Percentiles rank a stretch among this genome's conserved stretches.
Conservation (phyloP, 2,113 vertebrate species). For the Proterorhinus semilunaris region DNA sequence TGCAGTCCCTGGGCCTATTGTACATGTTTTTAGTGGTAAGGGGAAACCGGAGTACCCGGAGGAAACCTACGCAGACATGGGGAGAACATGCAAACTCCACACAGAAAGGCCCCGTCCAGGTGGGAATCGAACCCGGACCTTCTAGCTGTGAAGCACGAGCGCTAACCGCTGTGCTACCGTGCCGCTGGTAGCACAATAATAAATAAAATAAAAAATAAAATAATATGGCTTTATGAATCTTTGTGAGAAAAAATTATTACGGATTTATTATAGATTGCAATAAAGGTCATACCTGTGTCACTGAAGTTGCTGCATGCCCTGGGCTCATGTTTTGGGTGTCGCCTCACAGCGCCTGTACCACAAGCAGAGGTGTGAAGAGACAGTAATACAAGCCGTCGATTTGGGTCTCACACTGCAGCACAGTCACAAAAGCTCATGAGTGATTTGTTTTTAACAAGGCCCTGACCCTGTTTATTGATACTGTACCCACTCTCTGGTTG, state of each 20-base stretch:
- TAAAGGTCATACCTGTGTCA: not conserved
- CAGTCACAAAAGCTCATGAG: constrained; percentile 2
- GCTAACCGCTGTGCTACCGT: no score
- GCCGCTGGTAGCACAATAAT: no score
- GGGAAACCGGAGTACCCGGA: no score
- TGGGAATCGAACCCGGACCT: no score
- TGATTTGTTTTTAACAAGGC: constrained; percentile 13
- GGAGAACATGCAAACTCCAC: no score
- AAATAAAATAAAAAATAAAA: no score
- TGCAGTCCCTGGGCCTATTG: no score
- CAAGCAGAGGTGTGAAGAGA: constrained; percentile 29
- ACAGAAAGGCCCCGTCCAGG: no score
- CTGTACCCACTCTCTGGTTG: constrained; percentile 8
- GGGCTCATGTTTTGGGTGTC: constrained; percentile 60
- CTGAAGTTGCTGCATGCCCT: constrained; percentile 9
- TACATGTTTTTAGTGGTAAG: no score
- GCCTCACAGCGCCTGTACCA: constrained; percentile 49
- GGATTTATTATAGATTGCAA: not conserved
- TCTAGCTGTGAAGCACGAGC: no score
- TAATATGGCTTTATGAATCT: not conserved
- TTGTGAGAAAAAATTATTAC: not conserved
- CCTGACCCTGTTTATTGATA: constrained; percentile 27
- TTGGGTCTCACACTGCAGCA: constrained; percentile 10
- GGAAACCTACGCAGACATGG: no score
- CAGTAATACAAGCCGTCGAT: constrained; percentile 11